These are phyloP conservation scores for Apis laboriosa DNA, from an alignment of 1,140 invertebrate species.

Conservation along the genomic window DNA sequence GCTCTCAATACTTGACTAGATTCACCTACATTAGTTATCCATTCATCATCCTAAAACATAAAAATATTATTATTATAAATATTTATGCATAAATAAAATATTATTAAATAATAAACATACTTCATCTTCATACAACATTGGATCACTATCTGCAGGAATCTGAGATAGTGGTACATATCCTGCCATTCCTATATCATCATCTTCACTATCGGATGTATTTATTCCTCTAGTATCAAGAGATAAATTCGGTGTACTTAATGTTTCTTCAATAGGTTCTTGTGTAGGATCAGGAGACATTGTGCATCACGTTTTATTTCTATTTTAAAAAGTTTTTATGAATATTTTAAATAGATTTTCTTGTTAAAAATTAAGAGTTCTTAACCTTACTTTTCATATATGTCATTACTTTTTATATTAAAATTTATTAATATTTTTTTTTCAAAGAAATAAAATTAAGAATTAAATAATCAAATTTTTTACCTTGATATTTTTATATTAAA, in stretches of 20 bases:
- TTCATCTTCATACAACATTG: conserved; percentile 67
- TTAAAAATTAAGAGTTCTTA: not conserved
- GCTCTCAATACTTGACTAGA: conserved; percentile 40
- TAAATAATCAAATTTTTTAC: not conserved
- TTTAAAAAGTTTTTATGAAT: not conserved
- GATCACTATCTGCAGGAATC: conserved; percentile 70
- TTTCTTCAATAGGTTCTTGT: conserved; percentile 74
- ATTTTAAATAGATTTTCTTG: not conserved
- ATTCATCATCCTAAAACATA: conserved; percentile 72
- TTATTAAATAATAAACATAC: conserved; percentile 48
- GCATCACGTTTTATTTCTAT: conserved; percentile 26
- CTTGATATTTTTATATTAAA: not conserved
- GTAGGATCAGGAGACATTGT: conserved; percentile 78
- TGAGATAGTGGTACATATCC: conserved; percentile 76
- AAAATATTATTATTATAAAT: not conserved
- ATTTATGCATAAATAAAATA: not conserved
- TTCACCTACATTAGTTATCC: conserved; percentile 60
- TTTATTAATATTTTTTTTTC: not conserved
- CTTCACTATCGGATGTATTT: conserved; percentile 75
- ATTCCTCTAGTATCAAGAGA: conserved; percentile 57
- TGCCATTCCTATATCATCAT: conserved; percentile 70
- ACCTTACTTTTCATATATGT: conserved; percentile 4
- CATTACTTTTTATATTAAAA: not conserved
- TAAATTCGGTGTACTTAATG: conserved; percentile 67
- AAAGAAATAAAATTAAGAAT: not conserved